A percentile compares a stretch with the other conserved stretches of the same genome.
Conservation (phyloP, 2,888 invertebrate species). For the Leistus spinibarbis region DNA sequence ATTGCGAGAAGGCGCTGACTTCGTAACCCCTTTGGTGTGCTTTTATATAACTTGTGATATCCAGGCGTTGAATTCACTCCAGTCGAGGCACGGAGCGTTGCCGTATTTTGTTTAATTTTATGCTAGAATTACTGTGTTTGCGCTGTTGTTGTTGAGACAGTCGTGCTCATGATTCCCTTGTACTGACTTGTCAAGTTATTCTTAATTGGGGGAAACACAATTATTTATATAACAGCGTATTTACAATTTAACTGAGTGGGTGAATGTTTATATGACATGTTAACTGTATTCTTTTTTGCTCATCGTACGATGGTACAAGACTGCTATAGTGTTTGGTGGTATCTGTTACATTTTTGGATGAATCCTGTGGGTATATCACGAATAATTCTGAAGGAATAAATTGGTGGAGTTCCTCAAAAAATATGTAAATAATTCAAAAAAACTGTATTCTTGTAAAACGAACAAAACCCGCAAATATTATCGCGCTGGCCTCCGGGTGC, state of each 20-base stretch:
- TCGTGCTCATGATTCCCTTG: background rate
- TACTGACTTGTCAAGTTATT: background rate
- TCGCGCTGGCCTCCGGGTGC: background rate
- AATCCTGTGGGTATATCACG: too few relatives aligned
- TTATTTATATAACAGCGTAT: background rate
- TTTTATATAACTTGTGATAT: constrained; percentile 27
- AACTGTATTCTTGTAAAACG: background rate
- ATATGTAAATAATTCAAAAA: background rate
- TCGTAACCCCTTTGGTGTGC: constrained; percentile 27
- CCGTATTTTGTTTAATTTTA: constrained; percentile 17
- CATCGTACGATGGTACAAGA: too few relatives aligned
- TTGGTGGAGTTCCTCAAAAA: too few relatives aligned
- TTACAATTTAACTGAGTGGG: background rate
- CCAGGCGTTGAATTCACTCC: background rate
- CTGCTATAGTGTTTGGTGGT: too few relatives aligned
- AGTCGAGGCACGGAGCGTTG: background rate
- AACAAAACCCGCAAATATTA: background rate
- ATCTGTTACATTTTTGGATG: too few relatives aligned
- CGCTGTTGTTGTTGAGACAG: background rate
- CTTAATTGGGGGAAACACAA: constrained; percentile 5
- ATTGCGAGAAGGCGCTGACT: constrained; percentile 12
- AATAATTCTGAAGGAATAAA: too few relatives aligned
- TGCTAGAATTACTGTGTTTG: constrained; percentile 10
- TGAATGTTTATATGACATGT: background rate
- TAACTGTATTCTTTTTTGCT: background rate